Percentiles rank a stretch among this genome's conserved stretches.
Evolutionary conservation across 1,140 invertebrate genomes (phyloP).

Genomic region (Aphelinus atriplicis): DNA sequence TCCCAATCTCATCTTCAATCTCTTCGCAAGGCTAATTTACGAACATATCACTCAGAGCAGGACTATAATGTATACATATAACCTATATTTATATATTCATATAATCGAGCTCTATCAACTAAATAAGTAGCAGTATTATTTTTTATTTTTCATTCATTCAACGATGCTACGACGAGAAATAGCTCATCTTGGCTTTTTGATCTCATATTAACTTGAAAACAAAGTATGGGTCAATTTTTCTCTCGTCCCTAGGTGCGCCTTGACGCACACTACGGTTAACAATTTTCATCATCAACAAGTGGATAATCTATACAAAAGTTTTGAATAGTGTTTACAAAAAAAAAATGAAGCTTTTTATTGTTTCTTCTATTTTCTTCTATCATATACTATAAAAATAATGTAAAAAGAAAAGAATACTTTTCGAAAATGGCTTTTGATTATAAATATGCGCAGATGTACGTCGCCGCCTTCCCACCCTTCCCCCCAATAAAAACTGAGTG

Average conservation of each 20-base stretch:
- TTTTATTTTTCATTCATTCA: slow-evolving; percentile 23
- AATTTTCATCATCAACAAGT: neutral
- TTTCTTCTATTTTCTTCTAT: neutral
- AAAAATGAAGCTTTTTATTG: neutral
- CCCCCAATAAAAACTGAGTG: slow-evolving; percentile 20
- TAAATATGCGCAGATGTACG: neutral
- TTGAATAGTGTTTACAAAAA: neutral
- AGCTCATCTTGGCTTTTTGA: too few relatives aligned
- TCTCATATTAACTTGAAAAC: too few relatives aligned
- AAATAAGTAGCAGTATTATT: slow-evolving; percentile 37
- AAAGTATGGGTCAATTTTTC: too few relatives aligned
- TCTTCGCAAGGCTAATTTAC: slow-evolving; percentile 45
- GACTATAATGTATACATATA: slow-evolving; percentile 41
- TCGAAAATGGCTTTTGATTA: slow-evolving; percentile 25
- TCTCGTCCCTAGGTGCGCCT: too few relatives aligned
- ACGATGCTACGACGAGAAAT: too few relatives aligned
- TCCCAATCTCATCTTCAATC: slow-evolving; percentile 45
- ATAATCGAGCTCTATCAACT: slow-evolving; percentile 38
- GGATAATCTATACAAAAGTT: too few relatives aligned
- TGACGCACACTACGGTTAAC: neutral
- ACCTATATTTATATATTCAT: slow-evolving; percentile 31
- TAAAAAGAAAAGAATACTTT: neutral
- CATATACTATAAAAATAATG: neutral
- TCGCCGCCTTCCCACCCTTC: neutral
- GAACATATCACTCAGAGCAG: slow-evolving; percentile 55